Percentiles rank a stretch among this genome's conserved stretches.
These are phyloP conservation scores for Lota lota DNA, from an alignment of 2,113 vertebrate species.

Conservation along the genomic window DNA sequence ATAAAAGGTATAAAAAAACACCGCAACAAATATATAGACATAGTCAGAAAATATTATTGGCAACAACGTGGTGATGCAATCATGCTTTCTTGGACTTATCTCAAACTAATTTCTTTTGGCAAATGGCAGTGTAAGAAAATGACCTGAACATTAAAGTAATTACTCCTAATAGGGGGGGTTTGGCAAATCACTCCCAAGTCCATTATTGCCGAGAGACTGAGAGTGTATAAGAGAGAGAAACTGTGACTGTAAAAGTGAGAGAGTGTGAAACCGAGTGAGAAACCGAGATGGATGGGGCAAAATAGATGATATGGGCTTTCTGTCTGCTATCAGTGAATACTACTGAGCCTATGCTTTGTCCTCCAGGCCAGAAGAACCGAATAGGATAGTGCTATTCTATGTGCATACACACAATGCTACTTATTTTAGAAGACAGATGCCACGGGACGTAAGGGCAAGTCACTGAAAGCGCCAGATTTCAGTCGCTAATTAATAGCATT, in stretches of 20 bases:
- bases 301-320: too few relatives aligned
- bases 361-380: too few relatives aligned
- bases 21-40: constrained; percentile 3
- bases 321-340: too few relatives aligned
- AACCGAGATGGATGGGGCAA: neutral
- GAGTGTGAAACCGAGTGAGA: neutral
- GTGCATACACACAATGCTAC: too few relatives aligned
- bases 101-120: constrained; percentile 15
- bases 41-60: constrained; percentile 24
- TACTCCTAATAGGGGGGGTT: constrained; percentile 40
- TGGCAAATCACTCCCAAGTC: constrained; percentile 35
- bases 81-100: constrained; percentile 33
- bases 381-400: too few relatives aligned
- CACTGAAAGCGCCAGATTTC: too few relatives aligned
- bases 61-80: constrained; percentile 19
- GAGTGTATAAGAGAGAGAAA: neutral
- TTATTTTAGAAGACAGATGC: too few relatives aligned
- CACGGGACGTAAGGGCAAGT: too few relatives aligned
- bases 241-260: neutral
- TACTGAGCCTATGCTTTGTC: too few relatives aligned
- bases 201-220: neutral
- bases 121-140: constrained; percentile 37
- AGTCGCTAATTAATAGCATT: too few relatives aligned
- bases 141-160: constrained; percentile 24
- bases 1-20: neutral